phyloP scores from a whole-genome alignment of 1,140 invertebrate genomes.

The Drosophila rhopaloa region DNA sequence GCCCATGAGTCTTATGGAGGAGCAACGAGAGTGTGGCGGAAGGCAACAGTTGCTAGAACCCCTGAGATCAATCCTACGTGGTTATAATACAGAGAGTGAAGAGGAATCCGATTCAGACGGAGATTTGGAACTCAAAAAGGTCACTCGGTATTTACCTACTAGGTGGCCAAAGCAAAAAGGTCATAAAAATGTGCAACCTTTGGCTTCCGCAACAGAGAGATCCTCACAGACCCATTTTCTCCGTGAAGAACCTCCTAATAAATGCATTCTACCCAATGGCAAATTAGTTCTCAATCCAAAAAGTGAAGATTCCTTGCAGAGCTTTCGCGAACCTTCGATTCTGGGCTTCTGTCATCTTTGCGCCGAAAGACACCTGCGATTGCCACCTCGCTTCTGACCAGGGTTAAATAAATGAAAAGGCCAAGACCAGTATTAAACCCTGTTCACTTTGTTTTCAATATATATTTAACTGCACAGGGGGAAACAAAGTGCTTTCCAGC shows the following conservation, averaged over 20 bases:
- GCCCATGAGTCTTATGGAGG: conserved; percentile 48
- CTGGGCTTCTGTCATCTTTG: conserved; percentile 28
- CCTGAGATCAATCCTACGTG: conserved; percentile 18
- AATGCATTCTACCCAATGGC: not conserved
- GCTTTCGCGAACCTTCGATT: not conserved
- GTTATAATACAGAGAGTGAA: not conserved
- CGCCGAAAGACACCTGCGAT: conserved; percentile 17
- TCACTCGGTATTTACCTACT: not conserved
- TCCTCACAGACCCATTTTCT: not conserved
- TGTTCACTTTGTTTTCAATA: conserved; percentile 3
- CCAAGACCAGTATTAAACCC: conserved; percentile 1
- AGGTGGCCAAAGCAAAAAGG: not conserved
- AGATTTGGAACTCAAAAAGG: not conserved
- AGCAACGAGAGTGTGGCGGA: conserved; percentile 11
- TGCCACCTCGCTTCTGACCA: conserved; percentile 23
- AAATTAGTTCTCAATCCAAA: not conserved
- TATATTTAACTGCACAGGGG: not conserved
- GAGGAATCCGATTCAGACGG: not conserved
- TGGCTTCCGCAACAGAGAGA: no score
- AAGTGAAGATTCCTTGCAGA: not conserved
- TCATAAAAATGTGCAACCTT: not conserved
- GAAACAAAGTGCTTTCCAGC: no score
- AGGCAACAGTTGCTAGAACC: not conserved
- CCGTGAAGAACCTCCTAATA: not conserved
- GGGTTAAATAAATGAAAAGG: conserved; percentile 15